Conservation (phyloP, 2,797 vertebrate species). For the Siniperca undulata region DNA sequence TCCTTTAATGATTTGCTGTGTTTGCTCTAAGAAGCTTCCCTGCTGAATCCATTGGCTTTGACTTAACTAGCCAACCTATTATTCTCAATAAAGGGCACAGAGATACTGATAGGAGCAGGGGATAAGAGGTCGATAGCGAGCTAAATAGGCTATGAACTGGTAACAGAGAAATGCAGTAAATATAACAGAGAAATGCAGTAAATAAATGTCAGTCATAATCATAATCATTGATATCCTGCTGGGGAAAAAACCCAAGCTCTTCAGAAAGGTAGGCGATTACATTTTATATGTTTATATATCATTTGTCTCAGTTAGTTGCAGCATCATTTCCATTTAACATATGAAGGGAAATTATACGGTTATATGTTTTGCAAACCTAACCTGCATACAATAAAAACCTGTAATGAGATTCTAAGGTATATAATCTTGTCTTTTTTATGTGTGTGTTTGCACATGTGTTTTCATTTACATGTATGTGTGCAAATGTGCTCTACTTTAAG, state of each 20-base stretch:
- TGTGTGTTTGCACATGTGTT: neutral
- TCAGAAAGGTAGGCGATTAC: constrained; percentile 14
- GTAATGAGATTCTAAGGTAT: neutral
- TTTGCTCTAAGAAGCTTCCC: constrained; percentile 71
- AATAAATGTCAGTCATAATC: constrained; percentile 59
- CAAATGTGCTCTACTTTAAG: constrained; percentile 24
- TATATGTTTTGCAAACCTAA: constrained; percentile 11
- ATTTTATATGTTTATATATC: constrained; percentile 37
- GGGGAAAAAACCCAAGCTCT: constrained; percentile 10
- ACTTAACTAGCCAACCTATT: constrained; percentile 68
- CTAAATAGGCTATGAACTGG: constrained; percentile 44
- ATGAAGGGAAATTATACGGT: neutral
- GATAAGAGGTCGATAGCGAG: constrained; percentile 67
- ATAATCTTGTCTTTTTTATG: neutral
- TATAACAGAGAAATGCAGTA: constrained; percentile 47
- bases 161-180: constrained; percentile 47
- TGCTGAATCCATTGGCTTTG: constrained; percentile 71
- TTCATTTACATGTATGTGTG: constrained; percentile 8
- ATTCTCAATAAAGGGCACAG: constrained; percentile 72
- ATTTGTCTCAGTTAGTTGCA: constrained; percentile 4
- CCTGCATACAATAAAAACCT: neutral
- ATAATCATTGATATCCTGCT: constrained; percentile 53
- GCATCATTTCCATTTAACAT: constrained; percentile 18
- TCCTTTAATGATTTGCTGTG: constrained; percentile 77
- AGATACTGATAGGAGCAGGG: constrained; percentile 49